phyloP scores from a whole-genome alignment of 2,797 vertebrate genomes.

The Rhinophrynus dorsalis region DNA sequence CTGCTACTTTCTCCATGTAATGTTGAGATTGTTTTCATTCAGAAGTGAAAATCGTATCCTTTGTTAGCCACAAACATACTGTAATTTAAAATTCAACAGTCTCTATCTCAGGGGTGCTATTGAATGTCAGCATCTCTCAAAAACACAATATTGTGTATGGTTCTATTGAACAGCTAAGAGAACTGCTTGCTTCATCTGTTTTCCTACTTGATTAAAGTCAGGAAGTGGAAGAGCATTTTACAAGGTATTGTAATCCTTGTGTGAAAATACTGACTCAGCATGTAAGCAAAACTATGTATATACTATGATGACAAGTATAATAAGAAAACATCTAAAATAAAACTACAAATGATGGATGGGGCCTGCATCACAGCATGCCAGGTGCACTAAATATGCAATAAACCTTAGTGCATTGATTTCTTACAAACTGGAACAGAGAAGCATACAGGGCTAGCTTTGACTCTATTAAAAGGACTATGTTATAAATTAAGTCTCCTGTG shows the following conservation, averaged over 20 bases:
- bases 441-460: no score
- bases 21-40: slow-evolving; percentile 52
- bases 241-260: not conserved
- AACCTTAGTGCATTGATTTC: no score
- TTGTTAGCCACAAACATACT: slow-evolving; percentile 57
- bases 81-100: slow-evolving; percentile 41
- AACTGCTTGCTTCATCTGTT: slow-evolving; percentile 48
- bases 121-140: slow-evolving; percentile 45
- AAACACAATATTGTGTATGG: slow-evolving; percentile 37
- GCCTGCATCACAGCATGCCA: not conserved
- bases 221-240: slow-evolving; percentile 47
- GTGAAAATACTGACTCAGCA: slow-evolving; percentile 35
- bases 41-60: slow-evolving; percentile 59
- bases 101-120: slow-evolving; percentile 47
- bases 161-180: slow-evolving; percentile 33
- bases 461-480: no score
- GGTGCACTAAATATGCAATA: not conserved
- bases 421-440: no score
- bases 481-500: no score
- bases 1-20: not conserved
- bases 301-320: not conserved
- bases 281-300: slow-evolving; percentile 31
- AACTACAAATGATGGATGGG: not conserved
- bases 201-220: slow-evolving; percentile 56
- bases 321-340: not conserved